Conservation (phyloP, 2,797 vertebrate species). For the Gymnodraco acuticeps region DNA sequence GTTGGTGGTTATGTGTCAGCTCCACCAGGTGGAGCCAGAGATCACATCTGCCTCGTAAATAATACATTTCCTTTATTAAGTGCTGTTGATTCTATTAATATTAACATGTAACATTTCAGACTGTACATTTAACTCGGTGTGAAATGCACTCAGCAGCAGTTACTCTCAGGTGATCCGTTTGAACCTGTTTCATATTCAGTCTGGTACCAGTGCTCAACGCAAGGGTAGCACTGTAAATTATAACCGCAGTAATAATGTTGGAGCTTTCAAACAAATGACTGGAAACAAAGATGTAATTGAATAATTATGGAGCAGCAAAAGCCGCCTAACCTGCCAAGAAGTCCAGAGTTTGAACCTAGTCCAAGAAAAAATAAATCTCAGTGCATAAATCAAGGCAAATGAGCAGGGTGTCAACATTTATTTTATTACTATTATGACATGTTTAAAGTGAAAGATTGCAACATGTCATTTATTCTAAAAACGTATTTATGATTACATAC, state of each 20-base stretch:
- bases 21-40: slow-evolving; percentile 75
- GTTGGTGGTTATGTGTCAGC: neutral
- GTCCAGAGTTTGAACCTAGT: slow-evolving; percentile 13
- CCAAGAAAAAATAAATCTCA: slow-evolving; percentile 8
- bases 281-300: slow-evolving; percentile 1
- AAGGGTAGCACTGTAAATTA: neutral
- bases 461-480: slow-evolving; percentile 9
- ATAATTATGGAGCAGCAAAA: slow-evolving; percentile 12
- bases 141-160: slow-evolving; percentile 10
- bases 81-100: slow-evolving; percentile 12
- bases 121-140: neutral
- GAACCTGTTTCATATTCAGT: slow-evolving; percentile 5
- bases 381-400: neutral
- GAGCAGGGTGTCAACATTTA: slow-evolving; percentile 2
- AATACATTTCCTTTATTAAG: slow-evolving; percentile 6
- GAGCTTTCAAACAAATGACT: neutral
- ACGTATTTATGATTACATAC: slow-evolving; percentile 8
- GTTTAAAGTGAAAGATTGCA: slow-evolving; percentile 5
- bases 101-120: neutral
- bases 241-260: slow-evolving; percentile 1
- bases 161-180: slow-evolving; percentile 5
- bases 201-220: neutral
- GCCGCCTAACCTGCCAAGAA: slow-evolving; percentile 8
- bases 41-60: slow-evolving; percentile 22
- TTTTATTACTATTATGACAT: neutral